Base-by-base conservation (phyloP, 2,113 vertebrate genomes). In the Craseonycteris thonglongyai region DNA sequence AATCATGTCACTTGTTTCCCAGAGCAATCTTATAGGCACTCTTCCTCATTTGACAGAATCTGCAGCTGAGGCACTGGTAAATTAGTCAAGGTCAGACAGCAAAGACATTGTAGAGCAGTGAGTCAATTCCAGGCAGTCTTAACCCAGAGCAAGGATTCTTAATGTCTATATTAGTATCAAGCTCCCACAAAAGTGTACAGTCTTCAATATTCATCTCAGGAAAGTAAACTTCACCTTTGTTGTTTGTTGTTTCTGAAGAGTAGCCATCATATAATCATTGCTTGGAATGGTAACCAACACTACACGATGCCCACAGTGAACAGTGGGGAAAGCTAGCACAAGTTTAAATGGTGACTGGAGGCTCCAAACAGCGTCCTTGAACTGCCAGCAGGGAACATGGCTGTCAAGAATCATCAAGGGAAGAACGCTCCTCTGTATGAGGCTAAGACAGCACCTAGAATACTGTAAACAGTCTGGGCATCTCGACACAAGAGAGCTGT, bases 391-490 rank as follows among this genome's bases (percentile, higher is more conserved):
- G 80, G 12, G 68, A 96, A 72, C 66, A 78, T 76, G 51, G 15
- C 81, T 97, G 95, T 94, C 95, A 96, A 56, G 84, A 92, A 69
- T 58, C 84, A 95, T 96, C 92, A 90, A 51, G 49, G 90, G 58
- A 90, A 93, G 83, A 93, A 81, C 81, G 68, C 45, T 5, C 76
- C 88, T 92, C 88, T 78, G 90, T 92, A 49, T 96, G 95, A 96
- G 87, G 72, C 92, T 96, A 92, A 97, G 96, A 96, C 96, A 97
- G 93, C 78, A 97, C 92, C 96, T 92, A 96, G 95, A 97, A 98
- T 95, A 96, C 97, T 88, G 80, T 95, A 97, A 96, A 98, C 98
- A 97, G 87, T 95, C 96, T 96, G 97, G 97, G 97, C 93, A 97
- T 97, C 97, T 97, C 96, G 85, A 96, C 96, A 97, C 19, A 85